Evolutionary conservation across 2,888 invertebrate genomes (phyloP).

Genomic region (Drosophila nr. fundita): DNA sequence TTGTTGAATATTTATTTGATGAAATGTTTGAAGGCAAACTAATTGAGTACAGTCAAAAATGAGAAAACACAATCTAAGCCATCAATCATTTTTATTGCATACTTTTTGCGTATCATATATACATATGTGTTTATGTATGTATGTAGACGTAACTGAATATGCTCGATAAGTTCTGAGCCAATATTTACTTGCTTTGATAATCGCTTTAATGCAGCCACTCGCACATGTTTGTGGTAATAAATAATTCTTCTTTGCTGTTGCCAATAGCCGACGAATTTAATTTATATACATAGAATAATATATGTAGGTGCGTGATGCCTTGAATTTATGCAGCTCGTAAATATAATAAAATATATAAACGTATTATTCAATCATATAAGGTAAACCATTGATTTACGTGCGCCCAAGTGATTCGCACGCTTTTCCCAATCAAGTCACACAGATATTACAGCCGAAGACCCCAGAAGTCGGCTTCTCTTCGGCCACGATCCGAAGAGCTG

Average conservation of each 20-base stretch:
- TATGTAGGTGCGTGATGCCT: slow-evolving; percentile 17
- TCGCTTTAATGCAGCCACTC: slow-evolving; percentile 24
- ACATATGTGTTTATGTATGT: neutral
- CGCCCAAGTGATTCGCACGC: slow-evolving; percentile 13
- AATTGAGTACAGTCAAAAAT: slow-evolving; percentile 59
- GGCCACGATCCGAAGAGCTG: slow-evolving; percentile 13
- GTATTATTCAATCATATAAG: slow-evolving; percentile 3
- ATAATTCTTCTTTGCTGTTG: neutral
- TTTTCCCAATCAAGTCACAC: slow-evolving; percentile 12
- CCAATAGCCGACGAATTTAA: slow-evolving; percentile 15
- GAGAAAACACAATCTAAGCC: slow-evolving; percentile 46
- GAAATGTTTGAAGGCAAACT: slow-evolving; percentile 50
- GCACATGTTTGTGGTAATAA: slow-evolving; percentile 22
- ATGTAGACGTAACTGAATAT: slow-evolving; percentile 1
- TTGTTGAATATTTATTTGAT: slow-evolving; percentile 28
- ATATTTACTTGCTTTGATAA: slow-evolving; percentile 43
- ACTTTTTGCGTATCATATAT: slow-evolving; percentile 62
- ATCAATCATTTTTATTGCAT: slow-evolving; percentile 78
- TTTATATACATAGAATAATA: slow-evolving; percentile 13
- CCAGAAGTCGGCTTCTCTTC: slow-evolving; percentile 19
- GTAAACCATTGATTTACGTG: slow-evolving; percentile 20
- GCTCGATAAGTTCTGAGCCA: slow-evolving; percentile 17
- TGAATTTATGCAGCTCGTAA: slow-evolving; percentile 37
- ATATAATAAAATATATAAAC: slow-evolving; percentile 11
- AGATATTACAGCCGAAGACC: slow-evolving; percentile 12